Evolutionary conservation across 2,113 vertebrate genomes (phyloP).

Genomic region (Bagarius yarrelli): DNA sequence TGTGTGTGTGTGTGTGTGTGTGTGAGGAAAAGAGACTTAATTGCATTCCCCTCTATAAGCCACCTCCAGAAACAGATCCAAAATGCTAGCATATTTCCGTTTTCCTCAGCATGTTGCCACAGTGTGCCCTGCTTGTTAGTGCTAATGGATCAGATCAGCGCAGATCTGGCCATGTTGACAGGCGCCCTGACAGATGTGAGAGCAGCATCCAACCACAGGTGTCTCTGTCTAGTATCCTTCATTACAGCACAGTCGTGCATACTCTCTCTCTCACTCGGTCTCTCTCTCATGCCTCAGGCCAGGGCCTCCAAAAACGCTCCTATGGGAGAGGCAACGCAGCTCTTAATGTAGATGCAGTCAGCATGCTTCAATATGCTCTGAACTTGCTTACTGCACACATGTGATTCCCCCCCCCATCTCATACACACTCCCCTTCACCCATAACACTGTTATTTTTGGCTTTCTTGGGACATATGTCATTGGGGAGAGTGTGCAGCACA

Average conservation of each 20-base stretch:
- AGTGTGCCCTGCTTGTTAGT: slow-evolving; percentile 63
- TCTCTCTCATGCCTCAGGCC: slow-evolving; percentile 43
- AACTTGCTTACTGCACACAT: slow-evolving; percentile 54
- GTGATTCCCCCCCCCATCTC: slow-evolving; percentile 12
- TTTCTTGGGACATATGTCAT: slow-evolving; percentile 65
- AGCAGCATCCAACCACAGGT: slow-evolving; percentile 59
- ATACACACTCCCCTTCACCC: slow-evolving; percentile 51
- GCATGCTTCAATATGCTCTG: slow-evolving; percentile 55
- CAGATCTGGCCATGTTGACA: slow-evolving; percentile 59
- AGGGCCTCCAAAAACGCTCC: slow-evolving; percentile 65
- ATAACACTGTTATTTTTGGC: slow-evolving; percentile 71
- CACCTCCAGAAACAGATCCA: slow-evolving; percentile 52
- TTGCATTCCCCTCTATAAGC: slow-evolving; percentile 55
- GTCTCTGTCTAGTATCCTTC: slow-evolving; percentile 50
- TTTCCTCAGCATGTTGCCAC: slow-evolving; percentile 59
- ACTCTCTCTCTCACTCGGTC: slow-evolving; percentile 41
- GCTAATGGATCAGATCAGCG: slow-evolving; percentile 67
- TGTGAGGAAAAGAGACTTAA: slow-evolving; percentile 41
- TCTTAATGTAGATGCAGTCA: slow-evolving; percentile 64
- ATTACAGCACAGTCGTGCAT: slow-evolving; percentile 40
- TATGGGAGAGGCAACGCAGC: slow-evolving; percentile 62
- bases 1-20: slow-evolving; percentile 43
- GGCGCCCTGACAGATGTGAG: slow-evolving; percentile 61
- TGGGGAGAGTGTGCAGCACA: slow-evolving; percentile 58
- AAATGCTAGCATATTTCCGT: slow-evolving; percentile 65